Evolutionary conservation across 2,888 invertebrate species (phyloP), one percentile per base, ranked within the genome.

Genomic region (Melipona beecheii): DNA sequence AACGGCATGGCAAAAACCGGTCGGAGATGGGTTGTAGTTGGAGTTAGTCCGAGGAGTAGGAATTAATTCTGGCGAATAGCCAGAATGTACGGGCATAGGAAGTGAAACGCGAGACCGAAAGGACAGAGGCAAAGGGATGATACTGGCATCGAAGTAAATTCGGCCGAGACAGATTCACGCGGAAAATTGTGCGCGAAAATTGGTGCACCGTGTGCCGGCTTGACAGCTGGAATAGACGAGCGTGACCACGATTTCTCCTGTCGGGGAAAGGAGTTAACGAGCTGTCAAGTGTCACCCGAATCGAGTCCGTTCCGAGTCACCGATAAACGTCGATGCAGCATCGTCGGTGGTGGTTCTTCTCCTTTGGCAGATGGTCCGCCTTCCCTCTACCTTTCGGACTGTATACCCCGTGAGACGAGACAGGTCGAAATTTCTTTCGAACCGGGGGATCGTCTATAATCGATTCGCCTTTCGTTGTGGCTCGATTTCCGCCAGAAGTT

Each of bases 11-110:
- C 69, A 80, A 80, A 80, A 81, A 81, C 80, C 66, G 66, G 70
- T 31, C 60, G 15, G 58, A 62, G 36, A 56, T 27, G 82, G 69
- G 24, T 66, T 6, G 65, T 54, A 60, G 83, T 36, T 56, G 72
- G 74, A 62, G 72, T 78, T 11, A 9, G 75, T 75, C 84, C 75
- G 64, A 81, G 85, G 69, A 77, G 78, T 83, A 83, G 86, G 88
- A 90, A 91, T 90, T 90, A 90, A 91, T 91, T 86, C 73, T 89
- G 91, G 91, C 90, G 77, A 83, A 77, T 52, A 76, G 90, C 91
- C 91, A 91, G 86, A 75, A 75, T 71, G 74, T 72, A 73, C 52
- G 64, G 24, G 75, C 43, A 62, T 81, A 76, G 86, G 78, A 78
- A 76, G 68, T 82, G 76, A 74, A 75, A 83, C 75, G 64, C 62